Base-by-base conservation (phyloP, 2,888 invertebrate genomes). In the Adela reaumurella region DNA sequence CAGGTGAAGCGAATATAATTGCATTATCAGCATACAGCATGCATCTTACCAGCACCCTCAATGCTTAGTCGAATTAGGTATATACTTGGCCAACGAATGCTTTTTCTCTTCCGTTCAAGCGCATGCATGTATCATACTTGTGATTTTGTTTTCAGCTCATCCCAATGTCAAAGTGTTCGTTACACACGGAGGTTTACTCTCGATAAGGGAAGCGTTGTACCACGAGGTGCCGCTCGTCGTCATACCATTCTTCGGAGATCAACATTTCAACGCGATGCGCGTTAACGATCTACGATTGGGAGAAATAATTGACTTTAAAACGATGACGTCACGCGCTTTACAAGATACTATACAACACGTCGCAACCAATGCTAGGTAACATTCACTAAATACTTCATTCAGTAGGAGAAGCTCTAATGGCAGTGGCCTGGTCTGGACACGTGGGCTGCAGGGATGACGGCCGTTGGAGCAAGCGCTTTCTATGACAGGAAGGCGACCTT, bases 231-330 rank as follows among this genome's bases (percentile, higher is more conserved):
- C 76, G 1, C 62, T 73, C 58, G 52, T 77, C 1, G 70, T 72
- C 24, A 64, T 73, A 20, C 77, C 77, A 1, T 57, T 77, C n/a
- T 74, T 62, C 47, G 73, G 67, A 0, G 78, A 77, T 58, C 78
- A 78, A 55, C 64, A 63, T 52, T 62, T 67, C 48, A 74, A 78
- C 51, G 61, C 66, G 1, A 56, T 64, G 2, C 67, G 46, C 51
- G 63, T 68, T 0, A 64, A 64, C 6, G 60, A 64, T 2, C 62
- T 60, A 19, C 73, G 74, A 3, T 68, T 64, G 50, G 74, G 68
- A 0, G 59, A 64, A 3, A 60, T 61, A 0, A 24, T 72, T 28
- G 53, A 58, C 5, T 72, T 68, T 52, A 29, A 50, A 11, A 28
- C 17, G 10, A 10, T 79, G 2, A 67, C 66, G 1, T 60, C 60